Evolutionary conservation across 2,888 invertebrate species (phyloP).

Genomic region (Cyrtodaria siliqua): DNA sequence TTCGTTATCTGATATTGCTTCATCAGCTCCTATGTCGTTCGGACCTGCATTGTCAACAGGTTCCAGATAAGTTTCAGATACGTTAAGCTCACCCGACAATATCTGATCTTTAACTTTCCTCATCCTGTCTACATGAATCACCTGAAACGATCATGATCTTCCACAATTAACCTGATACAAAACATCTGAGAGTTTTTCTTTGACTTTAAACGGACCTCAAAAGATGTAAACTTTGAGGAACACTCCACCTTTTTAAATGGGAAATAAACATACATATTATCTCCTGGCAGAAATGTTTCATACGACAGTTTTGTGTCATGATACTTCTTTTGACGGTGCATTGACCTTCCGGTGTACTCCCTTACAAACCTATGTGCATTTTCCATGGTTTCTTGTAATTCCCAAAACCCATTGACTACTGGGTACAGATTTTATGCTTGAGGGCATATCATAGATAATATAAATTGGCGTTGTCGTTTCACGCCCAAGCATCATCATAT

Average conservation of each 20-base stretch:
- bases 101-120: neutral
- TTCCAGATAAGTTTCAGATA: no score
- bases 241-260: slow-evolving; percentile 45
- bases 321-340: slow-evolving; percentile 46
- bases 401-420: slow-evolving; percentile 45
- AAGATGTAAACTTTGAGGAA: slow-evolving; percentile 40
- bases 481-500: slow-evolving; percentile 54
- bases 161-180: slow-evolving; percentile 50
- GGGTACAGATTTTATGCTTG: no score
- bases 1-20: neutral
- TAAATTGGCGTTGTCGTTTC: slow-evolving; percentile 53
- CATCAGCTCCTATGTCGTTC: neutral
- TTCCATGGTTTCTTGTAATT: slow-evolving; percentile 44
- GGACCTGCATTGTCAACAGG: no score
- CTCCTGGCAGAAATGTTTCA: slow-evolving; percentile 33
- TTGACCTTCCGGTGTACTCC: slow-evolving; percentile 20
- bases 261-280: slow-evolving; percentile 51
- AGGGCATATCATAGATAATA: no score
- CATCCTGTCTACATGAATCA: slow-evolving; percentile 21
- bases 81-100: neutral
- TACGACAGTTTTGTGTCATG: slow-evolving; percentile 35
- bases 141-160: slow-evolving; percentile 2
- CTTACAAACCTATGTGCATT: slow-evolving; percentile 32
- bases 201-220: slow-evolving; percentile 34
- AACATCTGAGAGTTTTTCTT: slow-evolving; percentile 41